Evolutionary conservation across 2,888 invertebrate genomes (phyloP).

Genomic region (Stenichneumon culpator): DNA sequence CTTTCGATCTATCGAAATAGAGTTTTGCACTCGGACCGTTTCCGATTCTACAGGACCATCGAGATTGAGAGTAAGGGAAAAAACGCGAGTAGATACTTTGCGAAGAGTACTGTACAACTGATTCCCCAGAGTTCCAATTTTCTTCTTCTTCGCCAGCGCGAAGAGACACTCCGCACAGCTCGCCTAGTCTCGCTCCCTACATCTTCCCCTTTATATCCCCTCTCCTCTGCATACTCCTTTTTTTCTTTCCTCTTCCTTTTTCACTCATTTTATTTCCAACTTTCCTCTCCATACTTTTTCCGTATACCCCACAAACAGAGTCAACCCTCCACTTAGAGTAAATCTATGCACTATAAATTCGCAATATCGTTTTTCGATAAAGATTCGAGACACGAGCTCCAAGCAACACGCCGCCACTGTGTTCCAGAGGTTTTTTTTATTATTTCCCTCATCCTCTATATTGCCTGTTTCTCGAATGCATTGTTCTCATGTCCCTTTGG

Average conservation of each 20-base stretch:
- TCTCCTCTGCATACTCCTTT: neutral
- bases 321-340: slow-evolving; percentile 58
- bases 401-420: slow-evolving; percentile 8
- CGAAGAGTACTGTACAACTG: slow-evolving; percentile 58
- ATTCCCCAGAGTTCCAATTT: slow-evolving; percentile 66
- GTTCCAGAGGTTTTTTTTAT: slow-evolving; percentile 5
- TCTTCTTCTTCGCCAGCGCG: slow-evolving; percentile 37
- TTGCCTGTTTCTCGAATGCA: slow-evolving; percentile 7
- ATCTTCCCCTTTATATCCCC: slow-evolving; percentile 1
- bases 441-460: slow-evolving; percentile 32
- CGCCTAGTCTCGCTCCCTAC: slow-evolving; percentile 16
- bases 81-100: slow-evolving; percentile 50
- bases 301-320: slow-evolving; percentile 9
- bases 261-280: neutral
- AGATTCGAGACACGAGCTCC: slow-evolving; percentile 42
- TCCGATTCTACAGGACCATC: slow-evolving; percentile 50
- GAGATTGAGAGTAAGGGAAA: slow-evolving; percentile 32
- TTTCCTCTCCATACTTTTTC: slow-evolving; percentile 15
- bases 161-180: slow-evolving; percentile 50
- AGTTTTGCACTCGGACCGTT: slow-evolving; percentile 65
- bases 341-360: slow-evolving; percentile 65
- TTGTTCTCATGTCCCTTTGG: neutral
- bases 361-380: slow-evolving; percentile 65
- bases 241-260: slow-evolving; percentile 25
- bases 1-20: slow-evolving; percentile 65